phyloP scores from a whole-genome alignment of 2,888 invertebrate genomes.

The Cacoxenus indagator region DNA sequence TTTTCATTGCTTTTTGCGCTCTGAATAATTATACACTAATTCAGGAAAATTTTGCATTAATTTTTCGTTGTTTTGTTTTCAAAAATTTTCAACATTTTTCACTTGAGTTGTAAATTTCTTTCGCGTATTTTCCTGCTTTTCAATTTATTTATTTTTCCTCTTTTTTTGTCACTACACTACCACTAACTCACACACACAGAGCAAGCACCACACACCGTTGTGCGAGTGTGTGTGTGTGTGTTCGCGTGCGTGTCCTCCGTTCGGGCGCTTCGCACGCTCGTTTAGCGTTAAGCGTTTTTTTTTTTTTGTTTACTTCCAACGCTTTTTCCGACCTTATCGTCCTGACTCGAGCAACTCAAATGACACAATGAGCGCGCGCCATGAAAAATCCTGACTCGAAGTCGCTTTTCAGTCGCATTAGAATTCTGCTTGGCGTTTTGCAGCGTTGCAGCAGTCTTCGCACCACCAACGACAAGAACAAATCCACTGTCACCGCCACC shows the following conservation, averaged over 20 bases:
- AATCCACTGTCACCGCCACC: slow-evolving; percentile 38
- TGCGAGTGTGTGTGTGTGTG: slow-evolving; percentile 6
- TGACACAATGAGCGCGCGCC: slow-evolving; percentile 66
- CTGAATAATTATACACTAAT: background rate
- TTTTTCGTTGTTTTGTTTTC: background rate
- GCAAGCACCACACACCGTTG: background rate
- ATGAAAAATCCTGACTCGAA: slow-evolving; percentile 60
- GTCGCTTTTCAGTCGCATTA: slow-evolving; percentile 29
- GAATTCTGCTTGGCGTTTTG: slow-evolving; percentile 29
- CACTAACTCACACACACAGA: slow-evolving; percentile 31
- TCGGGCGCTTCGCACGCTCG: background rate
- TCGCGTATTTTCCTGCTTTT: background rate
- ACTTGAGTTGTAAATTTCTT: background rate
- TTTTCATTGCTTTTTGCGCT: background rate
- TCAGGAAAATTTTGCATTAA: background rate
- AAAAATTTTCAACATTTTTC: background rate
- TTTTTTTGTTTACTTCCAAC: slow-evolving; percentile 39
- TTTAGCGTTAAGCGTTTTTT: slow-evolving; percentile 26
- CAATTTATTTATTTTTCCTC: background rate
- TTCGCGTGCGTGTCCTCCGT: background rate
- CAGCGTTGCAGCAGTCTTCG: slow-evolving; percentile 25
- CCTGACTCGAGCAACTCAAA: slow-evolving; percentile 70
- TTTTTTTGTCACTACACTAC: slow-evolving; percentile 7
- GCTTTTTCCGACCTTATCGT: slow-evolving; percentile 56
- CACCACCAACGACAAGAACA: slow-evolving; percentile 36